These are phyloP conservation scores for Anas platyrhynchos DNA, from an alignment of 2,113 vertebrate genomes.

Conservation along the genomic window DNA sequence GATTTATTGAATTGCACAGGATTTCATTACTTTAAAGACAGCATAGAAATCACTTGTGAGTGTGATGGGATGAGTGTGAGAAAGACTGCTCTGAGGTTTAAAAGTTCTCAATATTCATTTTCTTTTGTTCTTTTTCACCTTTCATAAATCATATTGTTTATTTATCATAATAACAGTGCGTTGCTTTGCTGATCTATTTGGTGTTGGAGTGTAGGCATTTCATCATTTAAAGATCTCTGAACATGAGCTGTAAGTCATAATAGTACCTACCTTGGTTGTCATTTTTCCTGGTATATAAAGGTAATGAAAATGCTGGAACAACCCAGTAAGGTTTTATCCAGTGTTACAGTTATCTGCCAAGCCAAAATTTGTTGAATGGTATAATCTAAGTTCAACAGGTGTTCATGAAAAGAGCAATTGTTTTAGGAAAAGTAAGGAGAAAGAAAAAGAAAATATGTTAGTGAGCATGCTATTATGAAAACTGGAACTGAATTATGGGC, in stretches of 20 bases:
- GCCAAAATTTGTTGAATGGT: not conserved
- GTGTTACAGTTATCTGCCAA: not conserved
- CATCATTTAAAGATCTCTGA: not conserved
- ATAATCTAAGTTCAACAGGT: not conserved
- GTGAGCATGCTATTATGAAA: not conserved
- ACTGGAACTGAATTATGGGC: not conserved
- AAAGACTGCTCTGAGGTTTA: not conserved
- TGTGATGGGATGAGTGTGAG: not conserved
- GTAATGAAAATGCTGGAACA: not conserved
- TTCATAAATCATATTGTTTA: not conserved
- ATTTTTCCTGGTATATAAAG: not conserved
- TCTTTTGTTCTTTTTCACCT: not conserved
- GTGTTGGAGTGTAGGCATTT: not conserved
- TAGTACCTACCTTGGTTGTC: not conserved
- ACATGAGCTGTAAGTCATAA: not conserved
- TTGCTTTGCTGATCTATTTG: not conserved
- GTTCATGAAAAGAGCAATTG: not conserved
- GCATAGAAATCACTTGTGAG: not conserved
- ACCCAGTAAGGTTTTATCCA: not conserved
- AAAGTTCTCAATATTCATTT: not conserved
- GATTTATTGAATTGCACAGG: not conserved
- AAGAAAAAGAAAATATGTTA: not conserved
- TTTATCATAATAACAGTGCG: not conserved
- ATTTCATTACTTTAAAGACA: not conserved
- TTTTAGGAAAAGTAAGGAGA: not conserved